These are phyloP conservation scores for Eospalax fontanierii DNA, from an alignment of 2,797 vertebrate species.

Conservation along the genomic window DNA sequence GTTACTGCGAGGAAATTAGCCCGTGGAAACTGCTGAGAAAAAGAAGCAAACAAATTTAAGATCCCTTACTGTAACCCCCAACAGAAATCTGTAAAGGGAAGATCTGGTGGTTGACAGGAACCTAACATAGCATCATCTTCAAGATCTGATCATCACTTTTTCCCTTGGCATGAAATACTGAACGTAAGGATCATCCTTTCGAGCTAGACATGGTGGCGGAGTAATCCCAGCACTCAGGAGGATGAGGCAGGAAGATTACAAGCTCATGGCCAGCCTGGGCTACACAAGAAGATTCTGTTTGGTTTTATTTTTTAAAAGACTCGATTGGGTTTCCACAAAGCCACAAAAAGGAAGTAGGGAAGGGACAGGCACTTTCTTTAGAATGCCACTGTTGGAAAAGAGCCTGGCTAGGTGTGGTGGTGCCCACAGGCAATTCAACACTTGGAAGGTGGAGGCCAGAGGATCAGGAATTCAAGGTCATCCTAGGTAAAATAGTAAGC, in stretches of 20 bases:
- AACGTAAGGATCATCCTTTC: not conserved
- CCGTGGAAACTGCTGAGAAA: not conserved
- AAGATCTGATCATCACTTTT: not conserved
- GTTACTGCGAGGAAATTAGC: not conserved
- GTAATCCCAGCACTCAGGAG: not conserved
- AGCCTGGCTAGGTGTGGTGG: not conserved
- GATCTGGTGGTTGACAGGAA: not conserved
- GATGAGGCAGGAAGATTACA: not conserved
- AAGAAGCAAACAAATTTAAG: constrained; percentile 4
- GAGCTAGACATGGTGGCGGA: not conserved
- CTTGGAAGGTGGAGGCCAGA: not conserved
- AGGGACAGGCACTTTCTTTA: not conserved
- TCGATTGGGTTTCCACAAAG: not conserved
- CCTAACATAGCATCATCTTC: not conserved
- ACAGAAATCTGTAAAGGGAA: not conserved
- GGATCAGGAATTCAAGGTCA: not conserved
- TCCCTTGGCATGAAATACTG: not conserved
- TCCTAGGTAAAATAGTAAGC: not conserved
- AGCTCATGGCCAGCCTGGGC: not conserved
- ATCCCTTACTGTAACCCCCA: not conserved
- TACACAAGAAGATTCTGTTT: not conserved
- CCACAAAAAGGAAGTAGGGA: not conserved
- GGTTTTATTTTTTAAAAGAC: not conserved
- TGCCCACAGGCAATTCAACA: not conserved
- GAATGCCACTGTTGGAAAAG: not conserved